Evolutionary conservation across 2,797 vertebrate species (phyloP), one percentile per base, ranked within the genome.

Genomic region (Paramormyrops hopkinsi): DNA sequence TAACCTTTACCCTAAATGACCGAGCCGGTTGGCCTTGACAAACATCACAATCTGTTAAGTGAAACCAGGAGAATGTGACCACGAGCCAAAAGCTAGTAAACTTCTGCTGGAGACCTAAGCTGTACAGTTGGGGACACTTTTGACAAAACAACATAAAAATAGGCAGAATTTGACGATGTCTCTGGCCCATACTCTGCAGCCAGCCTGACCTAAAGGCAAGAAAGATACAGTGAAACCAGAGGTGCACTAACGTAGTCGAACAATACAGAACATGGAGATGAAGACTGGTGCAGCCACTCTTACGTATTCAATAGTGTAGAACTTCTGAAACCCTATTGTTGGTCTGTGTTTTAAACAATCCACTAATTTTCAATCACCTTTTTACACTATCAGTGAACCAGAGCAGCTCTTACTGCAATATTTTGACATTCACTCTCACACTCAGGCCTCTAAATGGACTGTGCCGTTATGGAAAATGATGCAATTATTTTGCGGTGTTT

Each of bases 401-500:
- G 48, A 22, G n/a, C 46, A 22, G 22, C 44, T 7, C 25, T 29
- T 33, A 41, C 11, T 17, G 85, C 7, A 29, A 86, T 53, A 53
- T 33, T 29, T 22, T n/a, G 14, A 56, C 85, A 29, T 53, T 53
- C 50, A 54, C n/a, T 54, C 19, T 29, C 50, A 51, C 33, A 86
- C 48, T 56, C 33, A 11, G 8, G 54, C 19, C 86, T 41, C 86
- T 41, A 62, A 62, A 62, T 1, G 25, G 53, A 59, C 51, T 56
- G 54, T 19, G n/a, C 53, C 7, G 3, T 87, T 56, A 59, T 19
- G 53, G 29, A 41, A 37, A 87, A 87, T 41, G 12, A 41, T 41
- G 33, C 53, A 41, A 62, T 59, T 29, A 87, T 87, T 87, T 44
- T 62, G 86, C 51, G n/a, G 53, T 37, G 86, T 87, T 59, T 56